A percentile compares a stretch with the other conserved stretches of the same genome.
These are phyloP conservation scores for Epinephelus awoara DNA, from an alignment of 2,797 vertebrate genomes.

Conservation along the genomic window DNA sequence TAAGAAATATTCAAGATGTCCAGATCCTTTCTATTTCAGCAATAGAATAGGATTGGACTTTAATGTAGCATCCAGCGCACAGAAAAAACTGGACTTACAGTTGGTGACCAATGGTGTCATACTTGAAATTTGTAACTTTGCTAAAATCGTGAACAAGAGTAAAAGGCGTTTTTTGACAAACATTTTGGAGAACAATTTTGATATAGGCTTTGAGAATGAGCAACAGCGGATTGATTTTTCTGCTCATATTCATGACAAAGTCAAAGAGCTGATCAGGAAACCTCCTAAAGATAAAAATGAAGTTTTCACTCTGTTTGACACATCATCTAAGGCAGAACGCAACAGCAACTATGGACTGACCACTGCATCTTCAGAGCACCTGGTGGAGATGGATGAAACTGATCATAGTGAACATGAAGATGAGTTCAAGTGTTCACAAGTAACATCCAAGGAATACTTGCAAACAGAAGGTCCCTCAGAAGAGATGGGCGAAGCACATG, in stretches of 20 bases:
- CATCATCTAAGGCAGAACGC: background rate
- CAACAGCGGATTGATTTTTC: constrained; percentile 33
- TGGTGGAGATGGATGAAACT: constrained; percentile 15
- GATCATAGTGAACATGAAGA: background rate
- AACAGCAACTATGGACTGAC: background rate
- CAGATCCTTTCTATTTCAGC: constrained; percentile 35
- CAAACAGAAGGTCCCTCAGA: background rate
- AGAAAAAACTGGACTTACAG: constrained; percentile 31
- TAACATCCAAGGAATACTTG: background rate
- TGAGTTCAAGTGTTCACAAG: background rate
- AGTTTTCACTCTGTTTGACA: constrained; percentile 38
- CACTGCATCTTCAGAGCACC: background rate
- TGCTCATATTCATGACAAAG: constrained; percentile 20
- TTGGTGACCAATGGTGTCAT: constrained; percentile 38
- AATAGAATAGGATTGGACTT: constrained; percentile 35
- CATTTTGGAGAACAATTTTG: constrained; percentile 54
- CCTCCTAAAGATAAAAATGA: constrained; percentile 23
- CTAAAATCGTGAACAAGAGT: constrained; percentile 16
- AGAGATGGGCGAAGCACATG: background rate
- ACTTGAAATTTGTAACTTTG: constrained; percentile 53
- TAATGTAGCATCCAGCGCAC: constrained; percentile 13
- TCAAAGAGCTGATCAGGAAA: constrained; percentile 27
- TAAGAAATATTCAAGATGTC: constrained; percentile 4
- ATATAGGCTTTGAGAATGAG: constrained; percentile 46
- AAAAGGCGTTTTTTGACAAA: constrained; percentile 28